Evolutionary conservation across 2,113 vertebrate genomes (phyloP).

Genomic region (Cyanistes caeruleus): DNA sequence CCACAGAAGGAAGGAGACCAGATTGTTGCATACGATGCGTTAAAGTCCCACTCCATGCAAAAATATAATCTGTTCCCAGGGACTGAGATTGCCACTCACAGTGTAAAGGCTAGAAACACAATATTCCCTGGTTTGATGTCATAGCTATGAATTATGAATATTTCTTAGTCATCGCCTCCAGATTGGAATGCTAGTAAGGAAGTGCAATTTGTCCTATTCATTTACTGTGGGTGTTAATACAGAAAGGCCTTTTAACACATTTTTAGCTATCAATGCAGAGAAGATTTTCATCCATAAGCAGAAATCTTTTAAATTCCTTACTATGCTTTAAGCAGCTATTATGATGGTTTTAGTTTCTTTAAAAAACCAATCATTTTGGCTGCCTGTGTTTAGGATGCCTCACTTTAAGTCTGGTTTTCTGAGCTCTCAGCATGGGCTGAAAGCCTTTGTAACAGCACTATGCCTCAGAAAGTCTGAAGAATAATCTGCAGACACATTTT

Average conservation of each 20-base stretch:
- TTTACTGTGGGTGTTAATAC: slow-evolving; percentile 31
- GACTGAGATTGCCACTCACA: background rate
- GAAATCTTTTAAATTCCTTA: background rate
- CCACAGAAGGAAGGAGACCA: background rate
- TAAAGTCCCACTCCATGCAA: background rate
- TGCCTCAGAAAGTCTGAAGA: background rate
- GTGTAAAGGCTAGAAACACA: background rate
- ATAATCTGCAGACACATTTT: background rate
- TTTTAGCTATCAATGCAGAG: background rate
- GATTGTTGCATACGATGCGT: fast-evolving
- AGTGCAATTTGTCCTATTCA: slow-evolving; percentile 45
- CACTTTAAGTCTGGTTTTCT: background rate
- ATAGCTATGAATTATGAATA: slow-evolving; percentile 47
- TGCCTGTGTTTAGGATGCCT: background rate
- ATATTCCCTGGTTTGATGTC: slow-evolving; percentile 20
- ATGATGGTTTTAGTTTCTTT: background rate
- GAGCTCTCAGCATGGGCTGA: background rate
- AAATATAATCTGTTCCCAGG: background rate
- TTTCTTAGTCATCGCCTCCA: slow-evolving; percentile 31
- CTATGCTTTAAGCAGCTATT: slow-evolving; percentile 17
- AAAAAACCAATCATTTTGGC: background rate
- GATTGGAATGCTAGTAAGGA: slow-evolving; percentile 7
- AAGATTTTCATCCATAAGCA: slow-evolving; percentile 27
- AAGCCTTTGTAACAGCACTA: background rate
- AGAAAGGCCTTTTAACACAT: background rate